These are phyloP conservation scores for Phycodurus eques DNA, from an alignment of 2,113 vertebrate genomes.

Conservation along the genomic window DNA sequence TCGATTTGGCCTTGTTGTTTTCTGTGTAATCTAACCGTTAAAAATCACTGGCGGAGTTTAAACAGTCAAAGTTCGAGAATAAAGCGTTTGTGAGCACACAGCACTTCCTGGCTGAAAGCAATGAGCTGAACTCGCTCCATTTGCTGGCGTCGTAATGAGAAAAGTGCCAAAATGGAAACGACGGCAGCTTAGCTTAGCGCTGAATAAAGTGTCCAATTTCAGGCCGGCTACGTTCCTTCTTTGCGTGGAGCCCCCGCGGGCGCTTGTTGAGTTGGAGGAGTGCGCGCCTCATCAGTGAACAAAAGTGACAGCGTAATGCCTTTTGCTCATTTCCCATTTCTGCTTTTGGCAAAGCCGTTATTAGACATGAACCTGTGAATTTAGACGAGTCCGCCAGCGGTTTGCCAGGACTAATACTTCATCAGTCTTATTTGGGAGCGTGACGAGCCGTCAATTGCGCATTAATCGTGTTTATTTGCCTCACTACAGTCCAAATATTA, in stretches of 20 bases:
- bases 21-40: neutral
- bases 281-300: constrained; percentile 51
- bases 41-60: neutral
- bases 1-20: neutral
- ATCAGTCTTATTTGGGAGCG: neutral
- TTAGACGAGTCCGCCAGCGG: constrained; percentile 1
- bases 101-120: constrained; percentile 18
- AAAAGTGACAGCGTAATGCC: constrained; percentile 62
- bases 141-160: constrained; percentile 14
- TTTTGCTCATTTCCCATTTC: constrained; percentile 51
- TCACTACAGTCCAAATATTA: neutral
- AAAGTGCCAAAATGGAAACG: constrained; percentile 19
- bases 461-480: neutral
- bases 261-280: constrained; percentile 28
- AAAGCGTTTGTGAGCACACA: neutral
- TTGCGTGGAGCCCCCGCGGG: constrained; percentile 8
- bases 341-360: constrained; percentile 50
- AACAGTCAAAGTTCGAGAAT: neutral
- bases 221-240: constrained; percentile 12
- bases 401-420: neutral
- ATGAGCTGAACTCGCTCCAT: constrained; percentile 8
- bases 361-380: constrained; percentile 27
- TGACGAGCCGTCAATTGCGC: neutral
- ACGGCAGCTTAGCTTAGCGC: constrained; percentile 22
- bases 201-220: constrained; percentile 33